These are phyloP conservation scores for Polydesmus complanatus DNA, from an alignment of 2,888 invertebrate genomes.

Conservation along the genomic window DNA sequence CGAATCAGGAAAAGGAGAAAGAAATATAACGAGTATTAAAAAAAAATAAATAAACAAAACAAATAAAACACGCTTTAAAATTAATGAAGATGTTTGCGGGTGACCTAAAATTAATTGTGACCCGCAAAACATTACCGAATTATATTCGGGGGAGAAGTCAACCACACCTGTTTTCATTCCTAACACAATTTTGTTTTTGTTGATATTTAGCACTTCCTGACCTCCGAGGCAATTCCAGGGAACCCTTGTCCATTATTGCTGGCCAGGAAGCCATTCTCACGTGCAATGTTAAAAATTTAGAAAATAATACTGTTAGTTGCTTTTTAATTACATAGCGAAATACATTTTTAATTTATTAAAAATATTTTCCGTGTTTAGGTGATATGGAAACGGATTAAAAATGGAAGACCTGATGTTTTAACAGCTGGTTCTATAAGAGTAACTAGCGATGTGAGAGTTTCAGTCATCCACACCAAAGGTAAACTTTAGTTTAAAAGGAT, in stretches of 20 bases:
- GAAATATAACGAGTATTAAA: too few species aligned
- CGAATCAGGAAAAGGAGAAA: too few species aligned
- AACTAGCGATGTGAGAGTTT: conserved; percentile 55
- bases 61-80: too few species aligned
- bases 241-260: conserved; percentile 44
- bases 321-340: background rate
- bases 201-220: conserved; percentile 8
- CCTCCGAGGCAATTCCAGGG: conserved; percentile 18
- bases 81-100: too few species aligned
- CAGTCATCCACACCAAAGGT: conserved; percentile 64
- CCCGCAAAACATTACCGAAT: too few species aligned
- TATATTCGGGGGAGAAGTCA: too few species aligned
- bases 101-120: too few species aligned
- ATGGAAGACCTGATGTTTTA: conserved; percentile 30
- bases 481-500: too few species aligned
- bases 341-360: background rate
- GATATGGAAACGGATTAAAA: conserved; percentile 20
- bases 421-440: conserved; percentile 63
- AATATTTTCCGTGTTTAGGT: conserved; percentile 16
- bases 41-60: too few species aligned
- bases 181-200: too few species aligned
- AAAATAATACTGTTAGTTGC: conserved; percentile 50
- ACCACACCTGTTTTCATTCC: too few species aligned
- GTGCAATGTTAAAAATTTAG: conserved; percentile 58
- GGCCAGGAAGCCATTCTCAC: conserved; percentile 68